Conservation (phyloP, 2,888 invertebrate species). For the Imbricaverruca yamaguchii region DNA sequence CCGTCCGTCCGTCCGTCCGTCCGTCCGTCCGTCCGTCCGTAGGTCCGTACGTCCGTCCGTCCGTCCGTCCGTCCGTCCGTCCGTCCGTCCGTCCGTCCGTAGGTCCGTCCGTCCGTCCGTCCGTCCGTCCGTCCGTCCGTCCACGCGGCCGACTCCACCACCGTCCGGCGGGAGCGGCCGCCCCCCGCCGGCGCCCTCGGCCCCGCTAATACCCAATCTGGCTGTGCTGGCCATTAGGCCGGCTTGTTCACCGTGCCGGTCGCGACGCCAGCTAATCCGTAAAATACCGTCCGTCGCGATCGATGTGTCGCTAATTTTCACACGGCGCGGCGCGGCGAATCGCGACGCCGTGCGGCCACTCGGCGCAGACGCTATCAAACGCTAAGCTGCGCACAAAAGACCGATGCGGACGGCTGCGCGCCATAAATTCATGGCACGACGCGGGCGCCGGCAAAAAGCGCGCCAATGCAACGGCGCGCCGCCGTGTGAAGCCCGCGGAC, state of each 20-base stretch:
- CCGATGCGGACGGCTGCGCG: neutral
- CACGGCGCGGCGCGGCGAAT: neutral
- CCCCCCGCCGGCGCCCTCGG: neutral
- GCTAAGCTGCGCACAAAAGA: constrained; percentile 11
- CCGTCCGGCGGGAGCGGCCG: neutral
- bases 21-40: neutral
- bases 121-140: neutral
- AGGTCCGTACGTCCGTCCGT: too few relatives aligned
- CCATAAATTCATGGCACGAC: constrained; percentile 8
- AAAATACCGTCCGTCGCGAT: constrained; percentile 5
- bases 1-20: neutral
- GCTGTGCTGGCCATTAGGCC: neutral
- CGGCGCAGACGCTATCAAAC: too few relatives aligned
- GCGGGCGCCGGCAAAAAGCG: neutral
- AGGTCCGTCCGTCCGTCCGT: neutral
- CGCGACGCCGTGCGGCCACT: too few relatives aligned
- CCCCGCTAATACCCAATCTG: constrained; percentile 10
- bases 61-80: too few relatives aligned
- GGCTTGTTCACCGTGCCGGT: neutral
- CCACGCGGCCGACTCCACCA: neutral
- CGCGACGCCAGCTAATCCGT: constrained; percentile 5
- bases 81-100: neutral
- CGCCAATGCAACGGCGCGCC: neutral
- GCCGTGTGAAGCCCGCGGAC: too few relatives aligned
- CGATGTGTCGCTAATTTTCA: neutral